Conservation (phyloP, 2,113 vertebrate species). For the Heterotis niloticus region DNA sequence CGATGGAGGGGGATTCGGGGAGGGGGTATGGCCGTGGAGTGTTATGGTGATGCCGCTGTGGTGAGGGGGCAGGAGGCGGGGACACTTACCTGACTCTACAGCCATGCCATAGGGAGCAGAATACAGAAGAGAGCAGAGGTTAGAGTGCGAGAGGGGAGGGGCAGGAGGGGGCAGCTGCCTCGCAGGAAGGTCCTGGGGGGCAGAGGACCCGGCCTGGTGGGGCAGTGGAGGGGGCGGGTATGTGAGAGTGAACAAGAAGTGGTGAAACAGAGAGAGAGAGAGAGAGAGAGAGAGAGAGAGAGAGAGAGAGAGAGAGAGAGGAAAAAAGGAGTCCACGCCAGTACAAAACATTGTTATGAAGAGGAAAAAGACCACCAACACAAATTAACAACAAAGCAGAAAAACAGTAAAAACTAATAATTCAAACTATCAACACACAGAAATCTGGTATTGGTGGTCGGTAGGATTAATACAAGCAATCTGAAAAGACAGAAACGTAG, state of each 20-base stretch:
- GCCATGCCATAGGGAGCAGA: constrained; percentile 97
- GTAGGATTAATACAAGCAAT: too few species aligned
- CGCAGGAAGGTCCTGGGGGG: constrained; percentile 83
- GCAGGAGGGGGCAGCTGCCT: constrained; percentile 88
- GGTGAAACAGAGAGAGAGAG: constrained; percentile 66
- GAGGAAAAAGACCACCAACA: background rate
- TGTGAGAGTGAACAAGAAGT: constrained; percentile 58
- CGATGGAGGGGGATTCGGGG: constrained; percentile 25
- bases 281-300: constrained; percentile 62
- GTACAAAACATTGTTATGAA: background rate
- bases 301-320: constrained; percentile 53
- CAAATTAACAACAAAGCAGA: background rate
- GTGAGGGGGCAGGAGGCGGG: constrained; percentile 45
- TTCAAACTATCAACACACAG: background rate
- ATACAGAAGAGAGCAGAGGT: constrained; percentile 98
- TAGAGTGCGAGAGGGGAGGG: constrained; percentile 92
- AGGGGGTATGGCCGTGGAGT: constrained; percentile 13
- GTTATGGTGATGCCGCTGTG: too few species aligned
- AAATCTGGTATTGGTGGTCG: background rate
- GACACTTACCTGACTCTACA: constrained; percentile 97
- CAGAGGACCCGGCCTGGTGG: constrained; percentile 57
- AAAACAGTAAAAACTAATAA: background rate
- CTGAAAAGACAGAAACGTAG: constrained; percentile 5
- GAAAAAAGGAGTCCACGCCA: background rate
- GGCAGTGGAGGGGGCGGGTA: constrained; percentile 41